phyloP scores from a whole-genome alignment of 2,113 vertebrate genomes.

The Epinephelus moara region DNA sequence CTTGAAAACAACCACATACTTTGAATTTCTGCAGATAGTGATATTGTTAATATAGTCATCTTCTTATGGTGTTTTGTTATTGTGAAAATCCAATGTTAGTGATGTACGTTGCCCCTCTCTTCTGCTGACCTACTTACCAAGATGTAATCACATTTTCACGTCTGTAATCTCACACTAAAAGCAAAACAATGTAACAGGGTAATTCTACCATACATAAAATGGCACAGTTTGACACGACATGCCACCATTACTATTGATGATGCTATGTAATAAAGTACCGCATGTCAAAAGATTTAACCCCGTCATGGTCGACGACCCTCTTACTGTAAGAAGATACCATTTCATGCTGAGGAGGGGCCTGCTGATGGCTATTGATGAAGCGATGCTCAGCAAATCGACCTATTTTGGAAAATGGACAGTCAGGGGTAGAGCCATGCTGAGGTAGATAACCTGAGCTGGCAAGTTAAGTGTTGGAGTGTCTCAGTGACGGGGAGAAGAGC shows the following conservation, averaged over 20 bases:
- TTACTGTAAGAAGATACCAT: slow-evolving; percentile 21
- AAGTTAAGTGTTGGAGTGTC: slow-evolving; percentile 75
- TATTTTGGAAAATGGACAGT: slow-evolving; percentile 72
- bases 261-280: slow-evolving; percentile 27
- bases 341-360: slow-evolving; percentile 29
- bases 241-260: slow-evolving; percentile 57
- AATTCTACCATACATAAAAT: slow-evolving; percentile 20
- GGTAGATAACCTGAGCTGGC: slow-evolving; percentile 75
- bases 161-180: slow-evolving; percentile 17
- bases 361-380: slow-evolving; percentile 43
- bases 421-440: slow-evolving; percentile 49
- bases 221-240: slow-evolving; percentile 34
- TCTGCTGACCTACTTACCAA: slow-evolving; percentile 3
- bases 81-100: background rate
- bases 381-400: slow-evolving; percentile 65
- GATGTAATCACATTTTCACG: background rate
- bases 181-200: slow-evolving; percentile 15
- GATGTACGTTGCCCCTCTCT: background rate
- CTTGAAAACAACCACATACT: background rate
- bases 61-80: background rate
- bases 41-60: background rate
- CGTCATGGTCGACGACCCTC: slow-evolving; percentile 34
- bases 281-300: slow-evolving; percentile 58
- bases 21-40: background rate
- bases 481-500: slow-evolving; percentile 70